Percentiles rank a stretch among this genome's conserved stretches.
Evolutionary conservation across 2,113 vertebrate species (phyloP).

Genomic region (Raja brachyura): DNA sequence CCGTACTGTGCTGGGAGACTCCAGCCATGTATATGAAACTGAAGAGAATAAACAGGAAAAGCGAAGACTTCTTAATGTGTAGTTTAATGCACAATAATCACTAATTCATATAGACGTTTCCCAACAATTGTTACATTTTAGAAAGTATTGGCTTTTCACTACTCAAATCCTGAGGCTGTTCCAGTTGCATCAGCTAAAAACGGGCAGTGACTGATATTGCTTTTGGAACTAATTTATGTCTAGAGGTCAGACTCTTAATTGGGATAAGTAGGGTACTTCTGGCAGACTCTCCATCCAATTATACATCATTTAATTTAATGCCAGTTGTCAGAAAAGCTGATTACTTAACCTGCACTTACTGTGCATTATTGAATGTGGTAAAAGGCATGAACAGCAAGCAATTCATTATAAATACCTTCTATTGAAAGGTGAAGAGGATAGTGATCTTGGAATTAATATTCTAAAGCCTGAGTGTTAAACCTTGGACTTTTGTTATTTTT

Average conservation of each 20-base stretch:
- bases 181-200: not conserved
- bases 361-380: not conserved
- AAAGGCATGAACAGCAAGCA: not conserved
- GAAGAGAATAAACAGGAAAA: not conserved
- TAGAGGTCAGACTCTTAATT: constrained; percentile 18
- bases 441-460: not conserved
- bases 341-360: not conserved
- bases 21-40: not conserved
- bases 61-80: not conserved
- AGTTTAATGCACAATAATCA: not conserved
- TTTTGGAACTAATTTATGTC: not conserved
- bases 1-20: not conserved
- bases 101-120: not conserved
- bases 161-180: not conserved
- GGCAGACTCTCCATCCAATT: not conserved
- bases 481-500: not conserved
- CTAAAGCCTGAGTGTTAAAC: not conserved
- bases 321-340: constrained; percentile 10
- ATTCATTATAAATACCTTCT: constrained; percentile 2
- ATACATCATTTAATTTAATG: constrained; percentile 28
- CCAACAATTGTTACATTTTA: not conserved
- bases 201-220: not conserved
- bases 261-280: not conserved
- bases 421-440: not conserved
- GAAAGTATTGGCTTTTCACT: not conserved